These are phyloP conservation scores for Syndactyla subalaris DNA, from an alignment of 2,797 vertebrate species.

Conservation along the genomic window DNA sequence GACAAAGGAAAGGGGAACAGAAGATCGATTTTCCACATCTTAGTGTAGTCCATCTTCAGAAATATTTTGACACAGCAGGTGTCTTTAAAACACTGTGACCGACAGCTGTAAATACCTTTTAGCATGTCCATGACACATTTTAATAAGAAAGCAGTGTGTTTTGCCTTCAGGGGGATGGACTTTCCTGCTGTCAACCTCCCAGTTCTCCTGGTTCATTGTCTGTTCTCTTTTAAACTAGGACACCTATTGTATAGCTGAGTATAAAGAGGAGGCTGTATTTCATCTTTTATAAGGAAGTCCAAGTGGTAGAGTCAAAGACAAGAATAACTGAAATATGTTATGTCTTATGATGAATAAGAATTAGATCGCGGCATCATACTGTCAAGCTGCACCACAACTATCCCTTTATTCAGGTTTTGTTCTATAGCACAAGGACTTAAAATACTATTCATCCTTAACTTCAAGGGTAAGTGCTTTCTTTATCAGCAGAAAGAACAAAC, in stretches of 20 bases:
- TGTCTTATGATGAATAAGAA: slow-evolving; percentile 64
- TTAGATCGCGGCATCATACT: slow-evolving; percentile 30
- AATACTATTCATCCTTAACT: slow-evolving; percentile 53
- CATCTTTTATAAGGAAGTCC: slow-evolving; percentile 56
- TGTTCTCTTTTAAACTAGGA: slow-evolving; percentile 62
- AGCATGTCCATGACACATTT: slow-evolving; percentile 54
- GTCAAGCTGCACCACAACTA: slow-evolving; percentile 37
- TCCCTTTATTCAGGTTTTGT: slow-evolving; percentile 27
- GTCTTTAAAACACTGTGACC: slow-evolving; percentile 55
- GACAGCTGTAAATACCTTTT: slow-evolving; percentile 48
- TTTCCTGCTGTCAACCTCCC: slow-evolving; percentile 43
- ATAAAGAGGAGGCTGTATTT: slow-evolving; percentile 39
- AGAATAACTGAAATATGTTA: slow-evolving; percentile 55
- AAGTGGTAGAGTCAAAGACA: slow-evolving; percentile 57
- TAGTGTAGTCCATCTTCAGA: slow-evolving; percentile 17
- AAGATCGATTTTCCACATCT: background rate
- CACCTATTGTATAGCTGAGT: slow-evolving; percentile 36
- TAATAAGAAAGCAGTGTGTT: slow-evolving; percentile 42
- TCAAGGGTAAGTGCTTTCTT: slow-evolving; percentile 60
- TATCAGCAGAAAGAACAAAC: slow-evolving; percentile 46
- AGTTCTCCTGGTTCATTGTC: slow-evolving; percentile 42
- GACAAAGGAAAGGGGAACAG: slow-evolving; percentile 23
- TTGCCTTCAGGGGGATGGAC: slow-evolving; percentile 57
- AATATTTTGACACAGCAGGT: slow-evolving; percentile 49
- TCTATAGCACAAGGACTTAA: slow-evolving; percentile 37